Evolutionary conservation across 2,113 vertebrate species (phyloP), one percentile per base, ranked within the genome.

Genomic region (Myocastor coypus): DNA sequence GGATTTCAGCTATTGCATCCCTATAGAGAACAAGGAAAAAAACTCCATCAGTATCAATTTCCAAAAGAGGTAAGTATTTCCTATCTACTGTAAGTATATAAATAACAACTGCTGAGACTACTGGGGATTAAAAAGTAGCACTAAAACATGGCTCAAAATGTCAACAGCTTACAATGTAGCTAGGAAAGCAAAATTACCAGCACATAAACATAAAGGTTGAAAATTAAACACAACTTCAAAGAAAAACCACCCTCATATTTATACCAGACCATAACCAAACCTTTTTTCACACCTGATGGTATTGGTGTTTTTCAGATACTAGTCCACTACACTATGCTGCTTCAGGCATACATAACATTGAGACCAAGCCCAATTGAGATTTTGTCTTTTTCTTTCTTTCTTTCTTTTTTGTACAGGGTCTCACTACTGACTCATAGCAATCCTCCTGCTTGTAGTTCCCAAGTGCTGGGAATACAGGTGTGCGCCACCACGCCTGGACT

Each of bases 1-100:
- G 98, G 94, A 99, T 99, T 98, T 99, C 99, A 97, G 99, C 99
- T 98, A 99, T 99, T 68, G 99, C 99, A 98, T 99, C 99, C 86
- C 99, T 99, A 98, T 40, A 96, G 68, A 96, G 71, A 83, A 1
- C 85, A 92, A 95, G 57, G 26, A 68, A 92, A 94, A 95, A 94
- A 93, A 59, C 82, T 30, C 4, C 50, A 89, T 95, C 71, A 97
- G 28, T 95, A 28, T 46, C 55, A 85, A 9, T 84, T 89, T 71
- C 92, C 83, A 94, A 9, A 93, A 94, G 20, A 94, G 12, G 77
- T 52, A 92, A 90, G 20, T 69, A 92, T 34, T 94, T 92, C 66
- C 83, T 52, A 63, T 28, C 57, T 92, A 91, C 52, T 87, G 89
- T 86, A 32, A 83, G 50, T 50, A 86, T 28, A 85, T 1, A 10